Evolutionary conservation across 2,888 invertebrate species (phyloP), one percentile per base, ranked within the genome.

Genomic region (Imbricaverruca yamaguchii): DNA sequence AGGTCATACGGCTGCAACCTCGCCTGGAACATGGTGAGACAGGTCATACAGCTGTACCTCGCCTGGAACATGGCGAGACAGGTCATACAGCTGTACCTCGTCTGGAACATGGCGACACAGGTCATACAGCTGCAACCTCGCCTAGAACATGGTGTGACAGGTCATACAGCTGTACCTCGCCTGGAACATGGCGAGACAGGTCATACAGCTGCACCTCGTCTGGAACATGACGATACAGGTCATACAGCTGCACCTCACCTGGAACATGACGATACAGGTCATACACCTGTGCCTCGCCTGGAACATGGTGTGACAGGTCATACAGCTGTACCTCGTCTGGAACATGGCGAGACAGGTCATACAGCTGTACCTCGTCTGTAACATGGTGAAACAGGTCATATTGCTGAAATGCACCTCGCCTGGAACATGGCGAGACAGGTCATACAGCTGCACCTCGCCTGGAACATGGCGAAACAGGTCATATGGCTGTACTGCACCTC

Each of bases 391-490:
- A 39, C 39, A 39, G 39, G 39, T 39, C 39, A 39, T 39, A 39
- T 4, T n/a, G n/a, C n/a, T n/a, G n/a, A 39, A 39, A 1, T 39
- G 4, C 4, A 39, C 4, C 39, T 39, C 2, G 39, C 39, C 39
- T 39, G 39, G 4, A 39, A 39, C 23, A 8, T 18, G n/a, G n/a
- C 74, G 74, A 7, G 74, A 53, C 74, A 74, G 74, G 55, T 55
- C 21, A 18, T 74, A 74, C 74, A 74, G 74, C 74, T 74, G 74
- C 74, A 74, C 9, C 55, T 74, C 74, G 7, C 74, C 74, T 74
- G 69, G 6, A 6, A 7, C 15, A 21, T 55, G n/a, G n/a, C n/a
- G n/a, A n/a, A n/a, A n/a, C n/a, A n/a, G n/a, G n/a, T n/a, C n/a
- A n/a, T n/a, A n/a, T n/a, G n/a, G n/a, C n/a, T n/a, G n/a, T n/a